Evolutionary conservation across 2,888 invertebrate species (phyloP).

Genomic region (Drosophila atripex): DNA sequence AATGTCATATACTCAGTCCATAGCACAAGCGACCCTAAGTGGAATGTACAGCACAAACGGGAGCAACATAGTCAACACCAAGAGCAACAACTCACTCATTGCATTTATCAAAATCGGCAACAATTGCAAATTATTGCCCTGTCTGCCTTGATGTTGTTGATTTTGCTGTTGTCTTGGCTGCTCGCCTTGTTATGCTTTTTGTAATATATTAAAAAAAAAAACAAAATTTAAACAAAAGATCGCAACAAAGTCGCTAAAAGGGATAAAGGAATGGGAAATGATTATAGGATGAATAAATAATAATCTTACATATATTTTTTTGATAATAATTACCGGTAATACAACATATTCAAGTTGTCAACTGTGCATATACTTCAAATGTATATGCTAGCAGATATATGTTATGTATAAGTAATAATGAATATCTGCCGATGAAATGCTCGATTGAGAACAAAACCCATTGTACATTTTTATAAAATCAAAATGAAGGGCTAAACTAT

Average conservation of each 20-base stretch:
- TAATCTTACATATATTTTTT: constrained; percentile 61
- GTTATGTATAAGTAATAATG: constrained; percentile 22
- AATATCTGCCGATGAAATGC: constrained; percentile 41
- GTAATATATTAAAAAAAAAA: constrained; percentile 56
- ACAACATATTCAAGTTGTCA: constrained; percentile 51
- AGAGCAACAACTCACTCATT: constrained; percentile 46
- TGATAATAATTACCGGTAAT: constrained; percentile 67
- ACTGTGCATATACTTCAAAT: constrained; percentile 37
- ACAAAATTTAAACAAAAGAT: constrained; percentile 39
- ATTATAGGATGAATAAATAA: constrained; percentile 51
- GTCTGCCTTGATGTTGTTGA: constrained; percentile 45
- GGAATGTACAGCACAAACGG: constrained; percentile 55
- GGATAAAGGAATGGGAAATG: constrained; percentile 46
- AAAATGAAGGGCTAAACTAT: constrained; percentile 56
- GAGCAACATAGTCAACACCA: constrained; percentile 18
- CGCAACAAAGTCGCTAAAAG: constrained; percentile 31
- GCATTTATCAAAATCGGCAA: constrained; percentile 67
- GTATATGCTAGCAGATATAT: constrained; percentile 31
- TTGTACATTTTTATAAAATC: constrained; percentile 57
- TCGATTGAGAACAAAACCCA: constrained; percentile 35
- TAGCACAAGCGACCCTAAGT: constrained; percentile 60
- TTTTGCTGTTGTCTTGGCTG: constrained; percentile 45
- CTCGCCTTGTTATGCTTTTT: constrained; percentile 55
- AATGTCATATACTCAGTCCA: constrained; percentile 53
- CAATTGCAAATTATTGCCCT: constrained; percentile 51